These are phyloP conservation scores for Centropristis striata DNA, from an alignment of 2,113 vertebrate genomes.

Conservation along the genomic window DNA sequence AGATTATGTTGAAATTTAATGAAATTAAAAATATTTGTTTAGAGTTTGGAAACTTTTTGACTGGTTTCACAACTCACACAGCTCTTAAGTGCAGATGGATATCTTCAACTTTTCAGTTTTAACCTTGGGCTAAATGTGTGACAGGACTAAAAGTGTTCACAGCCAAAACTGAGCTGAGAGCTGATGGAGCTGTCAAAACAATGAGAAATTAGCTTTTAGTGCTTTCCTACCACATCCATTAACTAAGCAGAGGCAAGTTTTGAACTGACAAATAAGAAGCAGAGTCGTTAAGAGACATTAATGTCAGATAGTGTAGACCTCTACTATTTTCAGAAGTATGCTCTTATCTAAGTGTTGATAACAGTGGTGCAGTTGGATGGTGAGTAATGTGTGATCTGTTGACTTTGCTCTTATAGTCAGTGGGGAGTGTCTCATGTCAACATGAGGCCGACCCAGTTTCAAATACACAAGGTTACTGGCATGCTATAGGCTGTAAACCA, in stretches of 20 bases:
- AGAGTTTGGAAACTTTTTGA: constrained; percentile 14
- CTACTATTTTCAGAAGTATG: background rate
- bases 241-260: constrained; percentile 4
- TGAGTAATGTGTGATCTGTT: constrained; percentile 44
- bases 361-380: background rate
- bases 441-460: constrained; percentile 38
- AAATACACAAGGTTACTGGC: background rate
- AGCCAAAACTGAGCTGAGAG: constrained; percentile 42
- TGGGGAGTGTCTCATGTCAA: constrained; percentile 25
- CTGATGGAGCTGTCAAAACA: constrained; percentile 59
- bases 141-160: constrained; percentile 35
- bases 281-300: constrained; percentile 7
- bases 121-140: constrained; percentile 31
- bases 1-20: no score
- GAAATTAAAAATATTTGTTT: no score
- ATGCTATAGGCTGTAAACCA: background rate
- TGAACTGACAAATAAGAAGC: constrained; percentile 19
- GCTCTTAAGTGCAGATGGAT: constrained; percentile 22
- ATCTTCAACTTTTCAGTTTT: constrained; percentile 37
- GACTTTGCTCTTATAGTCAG: constrained; percentile 36
- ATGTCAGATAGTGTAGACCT: background rate
- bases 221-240: constrained; percentile 29
- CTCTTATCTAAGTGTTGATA: constrained; percentile 30
- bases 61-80: background rate
- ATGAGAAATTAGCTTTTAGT: constrained; percentile 19